Percentiles rank a stretch among this genome's conserved stretches.
Conservation (phyloP, 2,113 vertebrate species). For the Lampris megalopsis region DNA sequence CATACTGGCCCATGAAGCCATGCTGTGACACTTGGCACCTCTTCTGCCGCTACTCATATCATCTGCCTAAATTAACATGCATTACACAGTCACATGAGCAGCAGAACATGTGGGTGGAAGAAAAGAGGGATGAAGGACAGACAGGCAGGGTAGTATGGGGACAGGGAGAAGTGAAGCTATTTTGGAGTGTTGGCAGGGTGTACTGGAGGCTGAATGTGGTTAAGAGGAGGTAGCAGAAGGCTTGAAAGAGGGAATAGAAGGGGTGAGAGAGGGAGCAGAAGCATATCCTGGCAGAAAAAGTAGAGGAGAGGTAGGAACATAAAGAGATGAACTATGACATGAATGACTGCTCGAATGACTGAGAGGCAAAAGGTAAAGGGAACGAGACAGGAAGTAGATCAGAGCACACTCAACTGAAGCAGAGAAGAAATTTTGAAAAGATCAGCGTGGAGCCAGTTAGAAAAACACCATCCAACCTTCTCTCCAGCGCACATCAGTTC, state of each 20-base stretch:
- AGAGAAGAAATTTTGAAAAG: slow-evolving; percentile 6
- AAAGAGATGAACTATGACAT: slow-evolving; percentile 20
- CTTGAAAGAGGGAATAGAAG: slow-evolving; percentile 36
- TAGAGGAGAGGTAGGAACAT: background rate
- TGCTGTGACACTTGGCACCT: slow-evolving; percentile 74
- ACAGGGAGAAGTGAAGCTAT: slow-evolving; percentile 11
- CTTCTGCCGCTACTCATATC: slow-evolving; percentile 74
- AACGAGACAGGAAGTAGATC: slow-evolving; percentile 6
- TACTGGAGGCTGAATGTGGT: too few relatives aligned
- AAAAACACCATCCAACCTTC: background rate
- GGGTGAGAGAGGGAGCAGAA: slow-evolving; percentile 17
- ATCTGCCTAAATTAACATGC: slow-evolving; percentile 83
- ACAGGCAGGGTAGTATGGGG: slow-evolving; percentile 34
- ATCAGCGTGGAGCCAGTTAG: background rate
- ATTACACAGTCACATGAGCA: slow-evolving; percentile 71
- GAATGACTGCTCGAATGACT: too few relatives aligned
- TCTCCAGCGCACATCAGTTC: background rate
- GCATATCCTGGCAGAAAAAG: slow-evolving; percentile 24
- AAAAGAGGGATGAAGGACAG: slow-evolving; percentile 54
- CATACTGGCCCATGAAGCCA: slow-evolving; percentile 71
- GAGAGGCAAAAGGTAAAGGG: background rate
- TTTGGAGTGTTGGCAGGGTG: slow-evolving; percentile 35
- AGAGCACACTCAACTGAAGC: slow-evolving; percentile 6
- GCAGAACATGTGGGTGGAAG: slow-evolving; percentile 52
- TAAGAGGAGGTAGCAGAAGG: too few relatives aligned